A percentile compares a stretch with the other conserved stretches of the same genome.
These are phyloP conservation scores for Drosophila neotestacea DNA, from an alignment of 2,888 invertebrate species.

Conservation along the genomic window DNA sequence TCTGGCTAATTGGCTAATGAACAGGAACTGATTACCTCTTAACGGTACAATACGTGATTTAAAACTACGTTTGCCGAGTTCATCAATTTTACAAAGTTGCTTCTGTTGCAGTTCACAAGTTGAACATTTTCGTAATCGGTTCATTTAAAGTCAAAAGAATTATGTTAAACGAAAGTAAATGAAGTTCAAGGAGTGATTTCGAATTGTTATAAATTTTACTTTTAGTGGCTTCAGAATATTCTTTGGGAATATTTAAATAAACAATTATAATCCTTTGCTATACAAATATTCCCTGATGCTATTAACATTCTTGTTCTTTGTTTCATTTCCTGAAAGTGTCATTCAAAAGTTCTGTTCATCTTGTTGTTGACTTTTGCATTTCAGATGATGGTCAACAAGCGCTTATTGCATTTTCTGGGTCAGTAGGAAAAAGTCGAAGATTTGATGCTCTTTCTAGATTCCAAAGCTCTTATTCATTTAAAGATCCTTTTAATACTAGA, in stretches of 20 bases:
- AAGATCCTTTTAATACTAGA: no score
- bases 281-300: neutral
- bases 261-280: neutral
- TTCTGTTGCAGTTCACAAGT: neutral
- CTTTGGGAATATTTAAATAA: neutral
- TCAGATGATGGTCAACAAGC: conserved; percentile 12
- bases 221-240: neutral
- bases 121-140: conserved; percentile 4
- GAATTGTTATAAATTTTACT: neutral
- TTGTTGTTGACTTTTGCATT: conserved; percentile 34
- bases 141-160: neutral
- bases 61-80: neutral
- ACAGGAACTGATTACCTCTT: neutral
- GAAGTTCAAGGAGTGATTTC: neutral
- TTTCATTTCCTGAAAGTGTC: neutral
- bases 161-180: neutral
- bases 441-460: neutral
- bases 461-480: no score
- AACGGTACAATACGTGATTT: neutral
- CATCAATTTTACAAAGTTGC: neutral
- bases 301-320: neutral
- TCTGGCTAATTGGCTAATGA: neutral
- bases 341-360: neutral
- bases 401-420: conserved; percentile 15
- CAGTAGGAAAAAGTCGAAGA: neutral